Percentiles rank a stretch among this genome's conserved stretches.
Conservation (phyloP, 2,888 invertebrate genomes). For the Adelognathus sp. region DNA sequence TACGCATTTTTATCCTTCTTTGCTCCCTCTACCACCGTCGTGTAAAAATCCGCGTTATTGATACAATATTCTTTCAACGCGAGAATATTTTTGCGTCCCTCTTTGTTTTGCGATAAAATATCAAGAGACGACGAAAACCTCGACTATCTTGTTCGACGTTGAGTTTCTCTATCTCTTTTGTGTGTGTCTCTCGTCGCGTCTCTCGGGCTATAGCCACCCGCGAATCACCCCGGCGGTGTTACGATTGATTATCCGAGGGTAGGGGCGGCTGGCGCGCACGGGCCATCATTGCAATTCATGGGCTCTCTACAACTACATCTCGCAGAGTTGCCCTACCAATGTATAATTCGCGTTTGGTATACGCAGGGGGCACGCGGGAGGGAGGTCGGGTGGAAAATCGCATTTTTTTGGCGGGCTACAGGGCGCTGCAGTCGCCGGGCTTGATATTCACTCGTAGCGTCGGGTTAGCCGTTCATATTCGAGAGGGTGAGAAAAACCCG, state of each 20-base stretch:
- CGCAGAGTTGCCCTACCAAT: conserved; percentile 76
- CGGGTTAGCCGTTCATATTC: conserved; percentile 24
- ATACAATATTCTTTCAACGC: too few species aligned
- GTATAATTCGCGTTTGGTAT: conserved; percentile 79
- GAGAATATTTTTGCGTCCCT: too few species aligned
- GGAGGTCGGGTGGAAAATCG: conserved; percentile 70
- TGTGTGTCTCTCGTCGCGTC: conserved; percentile 56
- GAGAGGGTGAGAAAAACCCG: conserved; percentile 3
- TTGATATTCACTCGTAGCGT: conserved; percentile 10
- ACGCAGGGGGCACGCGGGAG: conserved; percentile 61
- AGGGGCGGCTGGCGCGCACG: conserved; percentile 75
- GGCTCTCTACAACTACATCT: conserved; percentile 76
- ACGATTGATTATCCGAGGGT: conserved; percentile 80
- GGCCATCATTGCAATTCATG: conserved; percentile 81
- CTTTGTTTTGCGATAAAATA: not conserved
- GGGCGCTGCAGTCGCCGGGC: conserved; percentile 78
- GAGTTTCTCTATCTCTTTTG: conserved; percentile 51
- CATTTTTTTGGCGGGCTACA: conserved; percentile 78
- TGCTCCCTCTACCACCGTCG: conserved; percentile 42
- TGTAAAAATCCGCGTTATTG: conserved; percentile 19
- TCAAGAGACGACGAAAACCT: not conserved
- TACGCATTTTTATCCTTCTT: conserved; percentile 32
- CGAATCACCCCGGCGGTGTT: conserved; percentile 78
- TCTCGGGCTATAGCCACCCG: conserved; percentile 61
- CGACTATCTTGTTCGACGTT: conserved; percentile 57